These are phyloP conservation scores for Euborellia annulipes DNA, from an alignment of 1,140 invertebrate genomes.

Conservation along the genomic window DNA sequence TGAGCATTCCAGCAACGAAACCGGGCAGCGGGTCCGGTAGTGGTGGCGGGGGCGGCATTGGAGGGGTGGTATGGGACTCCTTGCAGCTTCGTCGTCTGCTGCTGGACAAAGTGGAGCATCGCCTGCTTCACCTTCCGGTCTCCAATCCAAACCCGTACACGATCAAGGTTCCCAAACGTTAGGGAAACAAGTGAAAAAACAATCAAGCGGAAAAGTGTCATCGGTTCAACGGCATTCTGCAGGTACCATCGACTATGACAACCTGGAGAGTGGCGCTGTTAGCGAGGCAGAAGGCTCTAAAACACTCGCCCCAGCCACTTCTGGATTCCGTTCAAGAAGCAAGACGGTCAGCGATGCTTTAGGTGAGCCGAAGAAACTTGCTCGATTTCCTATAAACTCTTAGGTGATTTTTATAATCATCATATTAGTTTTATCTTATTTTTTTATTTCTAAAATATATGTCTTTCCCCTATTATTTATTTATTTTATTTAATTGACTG, in stretches of 20 bases:
- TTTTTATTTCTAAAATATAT: too few species aligned
- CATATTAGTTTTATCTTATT: too few species aligned
- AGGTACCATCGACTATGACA: constrained; percentile 72
- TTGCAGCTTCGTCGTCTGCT: too few species aligned
- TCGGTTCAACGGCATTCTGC: constrained; percentile 64
- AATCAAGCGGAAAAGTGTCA: constrained; percentile 30
- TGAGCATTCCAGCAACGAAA: constrained; percentile 76
- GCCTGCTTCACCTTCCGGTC: too few species aligned
- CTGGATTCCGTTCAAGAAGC: constrained; percentile 62
- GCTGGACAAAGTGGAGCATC: too few species aligned
- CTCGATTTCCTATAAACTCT: too few species aligned
- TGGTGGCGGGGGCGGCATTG: constrained; percentile 5
- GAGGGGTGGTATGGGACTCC: neutral
- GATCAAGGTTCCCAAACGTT: constrained; percentile 43
- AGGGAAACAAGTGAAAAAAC: constrained; percentile 46
- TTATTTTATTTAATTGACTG: too few species aligned
- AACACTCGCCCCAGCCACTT: constrained; percentile 25
- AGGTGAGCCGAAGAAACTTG: constrained; percentile 39
- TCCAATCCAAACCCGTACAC: too few species aligned
- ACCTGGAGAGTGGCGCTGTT: constrained; percentile 35
- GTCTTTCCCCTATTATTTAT: too few species aligned
- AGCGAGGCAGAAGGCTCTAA: constrained; percentile 25
- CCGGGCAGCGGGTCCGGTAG: constrained; percentile 26
- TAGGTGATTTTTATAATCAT: too few species aligned
- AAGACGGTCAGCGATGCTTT: constrained; percentile 74